Evolutionary conservation across 2,797 vertebrate species (phyloP), one percentile per base, ranked within the genome.

Genomic region (Bradypodion ventrale): DNA sequence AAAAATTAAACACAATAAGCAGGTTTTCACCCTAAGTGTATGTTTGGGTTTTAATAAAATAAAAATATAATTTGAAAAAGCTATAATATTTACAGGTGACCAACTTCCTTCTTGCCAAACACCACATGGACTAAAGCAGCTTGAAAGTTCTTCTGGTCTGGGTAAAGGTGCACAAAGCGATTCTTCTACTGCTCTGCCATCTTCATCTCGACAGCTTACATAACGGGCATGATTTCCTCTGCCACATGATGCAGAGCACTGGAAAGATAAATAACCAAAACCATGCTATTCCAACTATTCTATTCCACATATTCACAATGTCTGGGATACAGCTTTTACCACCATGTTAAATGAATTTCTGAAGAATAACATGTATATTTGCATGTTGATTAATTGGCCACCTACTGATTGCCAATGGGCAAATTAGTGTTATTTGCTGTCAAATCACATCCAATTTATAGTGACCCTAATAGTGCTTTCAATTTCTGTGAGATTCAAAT

Each of bases 221-320:
- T 99, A 99, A 19, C 98, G 98, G 75, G 96, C 98, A 40, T 92
- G 97, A 88, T 94, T 95, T 1, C 98, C 98, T 84, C 96, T 97
- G 81, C 98, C 98, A 90, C 98, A 99, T 69, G 98, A 97, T 66
- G 97, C 97, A 0, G 98, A 99, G 87, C 98, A 99, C 98, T 99
- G 92, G 44, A 82, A 94, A 85, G 72, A 83, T 84, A 62, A 90
- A 93, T 19, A 29, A 52, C 86, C 62, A 40, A 21, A 29, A 40
- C 75, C 52, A 68, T 40, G 35, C 40, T 60, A 59, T 42, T n/a
- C n/a, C 35, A 60, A 44, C 40, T 19, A n/a, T n/a, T n/a, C n/a
- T 19, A 12, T 42, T 1, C 12, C 21, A 70, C 29, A 69, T 40
- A 59, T 12, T 69, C 27, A n/a, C 27, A 25, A 37, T 78, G 10